phyloP scores from a whole-genome alignment of 2,888 invertebrate genomes.

The Griposia aprilina region DNA sequence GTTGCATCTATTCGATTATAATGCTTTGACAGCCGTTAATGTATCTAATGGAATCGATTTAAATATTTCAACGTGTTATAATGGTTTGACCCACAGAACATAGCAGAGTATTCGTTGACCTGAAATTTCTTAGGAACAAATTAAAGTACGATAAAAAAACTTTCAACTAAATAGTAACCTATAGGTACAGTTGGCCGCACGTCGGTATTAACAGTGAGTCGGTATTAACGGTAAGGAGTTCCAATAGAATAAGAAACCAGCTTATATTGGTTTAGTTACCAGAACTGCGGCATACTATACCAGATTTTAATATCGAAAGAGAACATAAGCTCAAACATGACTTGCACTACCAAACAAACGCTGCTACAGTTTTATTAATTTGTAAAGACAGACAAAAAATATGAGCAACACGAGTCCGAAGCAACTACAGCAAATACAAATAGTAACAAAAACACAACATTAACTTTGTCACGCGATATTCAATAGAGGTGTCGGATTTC shows the following conservation, averaged over 20 bases:
- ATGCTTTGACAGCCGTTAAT: slow-evolving; percentile 20
- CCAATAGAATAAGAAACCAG: not conserved
- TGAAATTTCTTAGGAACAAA: not conserved
- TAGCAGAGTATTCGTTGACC: not conserved
- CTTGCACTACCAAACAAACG: not conserved
- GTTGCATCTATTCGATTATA: slow-evolving; percentile 25
- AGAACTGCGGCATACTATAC: not conserved
- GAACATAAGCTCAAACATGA: not conserved
- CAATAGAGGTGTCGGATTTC: slow-evolving; percentile 65
- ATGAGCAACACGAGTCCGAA: slow-evolving; percentile 9
- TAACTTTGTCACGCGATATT: slow-evolving; percentile 69
- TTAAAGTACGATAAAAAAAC: not conserved
- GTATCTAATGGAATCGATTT: not conserved
- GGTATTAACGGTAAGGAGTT: too few species aligned
- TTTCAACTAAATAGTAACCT: not conserved
- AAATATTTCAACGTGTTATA: not conserved
- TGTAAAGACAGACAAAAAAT: slow-evolving; percentile 27
- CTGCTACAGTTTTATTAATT: slow-evolving; percentile 26
- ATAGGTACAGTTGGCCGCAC: not conserved
- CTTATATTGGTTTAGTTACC: not conserved
- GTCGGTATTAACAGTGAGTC: too few species aligned
- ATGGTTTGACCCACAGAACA: not conserved
- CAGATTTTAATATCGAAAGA: not conserved
- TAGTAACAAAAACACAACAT: slow-evolving; percentile 65
- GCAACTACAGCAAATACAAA: slow-evolving; percentile 26